These are phyloP conservation scores for Lysiphlebus fabarum DNA, from an alignment of 1,140 invertebrate species.

Conservation along the genomic window DNA sequence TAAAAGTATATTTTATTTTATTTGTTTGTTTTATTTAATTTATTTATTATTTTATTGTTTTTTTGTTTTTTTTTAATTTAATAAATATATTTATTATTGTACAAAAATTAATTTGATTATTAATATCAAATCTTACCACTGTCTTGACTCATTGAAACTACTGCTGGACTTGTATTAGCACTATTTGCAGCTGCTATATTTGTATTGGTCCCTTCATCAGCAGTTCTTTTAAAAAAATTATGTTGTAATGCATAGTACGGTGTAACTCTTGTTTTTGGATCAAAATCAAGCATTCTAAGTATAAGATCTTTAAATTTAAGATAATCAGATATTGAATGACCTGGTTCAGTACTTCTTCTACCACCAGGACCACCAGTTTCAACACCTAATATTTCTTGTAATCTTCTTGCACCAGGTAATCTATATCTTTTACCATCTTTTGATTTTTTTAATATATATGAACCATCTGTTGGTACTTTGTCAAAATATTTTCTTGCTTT, in stretches of 20 bases:
- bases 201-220: constrained; percentile 92
- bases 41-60: too few species aligned
- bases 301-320: constrained; percentile 99
- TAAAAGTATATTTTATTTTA: too few species aligned
- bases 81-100: not conserved
- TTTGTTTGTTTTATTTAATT: too few species aligned
- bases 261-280: constrained; percentile 94
- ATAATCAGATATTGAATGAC: constrained; percentile 95
- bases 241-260: constrained; percentile 97
- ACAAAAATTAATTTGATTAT: not conserved
- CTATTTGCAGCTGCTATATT: constrained; percentile 58
- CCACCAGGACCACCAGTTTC: constrained; percentile 94
- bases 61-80: too few species aligned
- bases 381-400: constrained; percentile 82
- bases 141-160: constrained; percentile 57
- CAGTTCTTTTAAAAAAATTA: constrained; percentile 94
- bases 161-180: constrained; percentile 67
- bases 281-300: constrained; percentile 95
- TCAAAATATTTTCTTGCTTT: constrained; percentile 99
- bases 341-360: constrained; percentile 83
- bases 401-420: constrained; percentile 68
- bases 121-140: constrained; percentile 44
- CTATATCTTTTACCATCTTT: constrained; percentile 93
- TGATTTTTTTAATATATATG: constrained; percentile 89
- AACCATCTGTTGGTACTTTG: constrained; percentile 79